phyloP scores from a whole-genome alignment of 2,797 vertebrate genomes.

The Knipowitschia caucasica region DNA sequence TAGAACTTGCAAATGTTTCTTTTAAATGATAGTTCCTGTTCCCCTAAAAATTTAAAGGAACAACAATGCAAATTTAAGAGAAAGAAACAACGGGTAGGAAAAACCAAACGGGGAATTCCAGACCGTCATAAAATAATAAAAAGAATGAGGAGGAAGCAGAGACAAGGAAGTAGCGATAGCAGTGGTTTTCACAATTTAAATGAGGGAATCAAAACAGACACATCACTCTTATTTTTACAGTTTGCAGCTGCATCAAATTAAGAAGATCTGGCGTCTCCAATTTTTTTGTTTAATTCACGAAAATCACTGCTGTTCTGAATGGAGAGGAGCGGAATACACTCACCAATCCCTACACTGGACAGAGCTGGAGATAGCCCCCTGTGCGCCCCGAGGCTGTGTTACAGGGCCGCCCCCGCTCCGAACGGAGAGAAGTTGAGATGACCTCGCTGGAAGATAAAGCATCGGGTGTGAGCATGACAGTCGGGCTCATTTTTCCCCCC shows the following conservation, averaged over 20 bases:
- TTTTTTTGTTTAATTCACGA: conserved; percentile 33
- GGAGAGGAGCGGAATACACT: conserved; percentile 61
- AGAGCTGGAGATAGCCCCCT: conserved; percentile 56
- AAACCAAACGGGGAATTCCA: conserved; percentile 13
- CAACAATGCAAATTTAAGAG: conserved; percentile 30
- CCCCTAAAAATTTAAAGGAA: background rate
- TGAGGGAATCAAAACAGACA: background rate
- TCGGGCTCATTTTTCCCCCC: no score
- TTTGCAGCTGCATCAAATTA: background rate
- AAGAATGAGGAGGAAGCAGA: conserved; percentile 12
- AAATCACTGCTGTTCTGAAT: conserved; percentile 51
- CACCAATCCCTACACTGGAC: conserved; percentile 70
- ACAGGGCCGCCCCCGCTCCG: conserved; percentile 82
- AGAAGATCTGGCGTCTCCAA: conserved; percentile 5
- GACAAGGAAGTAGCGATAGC: conserved; percentile 31
- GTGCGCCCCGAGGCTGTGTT: conserved; percentile 47
- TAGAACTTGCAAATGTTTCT: background rate
- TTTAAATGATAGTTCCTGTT: background rate
- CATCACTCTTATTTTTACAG: background rate
- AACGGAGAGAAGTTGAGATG: conserved; percentile 85
- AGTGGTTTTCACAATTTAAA: conserved; percentile 48
- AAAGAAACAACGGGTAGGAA: conserved; percentile 51
- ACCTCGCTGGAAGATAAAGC: conserved; percentile 74
- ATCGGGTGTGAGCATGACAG: conserved; percentile 40
- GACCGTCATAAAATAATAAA: conserved; percentile 9